Conservation (phyloP, 2,888 invertebrate genomes). For the Stenurella melanura region DNA sequence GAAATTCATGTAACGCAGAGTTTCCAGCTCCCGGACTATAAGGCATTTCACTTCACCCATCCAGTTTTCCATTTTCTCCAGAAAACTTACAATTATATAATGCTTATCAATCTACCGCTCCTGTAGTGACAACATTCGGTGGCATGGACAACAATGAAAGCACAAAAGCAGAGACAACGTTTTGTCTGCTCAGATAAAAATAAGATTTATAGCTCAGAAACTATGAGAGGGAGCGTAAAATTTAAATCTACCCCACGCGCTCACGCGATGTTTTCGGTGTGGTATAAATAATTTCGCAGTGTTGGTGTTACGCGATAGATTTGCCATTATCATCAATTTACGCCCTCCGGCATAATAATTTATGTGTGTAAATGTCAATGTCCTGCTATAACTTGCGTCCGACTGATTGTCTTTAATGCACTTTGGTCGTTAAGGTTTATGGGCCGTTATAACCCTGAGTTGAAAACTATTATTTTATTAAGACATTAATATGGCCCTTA, state of each 20-base stretch:
- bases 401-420: conserved; percentile 37
- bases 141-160: no score
- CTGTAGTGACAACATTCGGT: no score
- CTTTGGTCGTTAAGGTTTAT: conserved; percentile 40
- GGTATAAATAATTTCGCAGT: neutral
- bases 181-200: neutral
- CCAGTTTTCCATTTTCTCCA: no score
- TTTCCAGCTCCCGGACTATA: no score
- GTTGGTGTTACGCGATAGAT: conserved; percentile 1
- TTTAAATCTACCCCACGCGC: neutral
- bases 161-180: no score
- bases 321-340: conserved; percentile 30
- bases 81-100: no score
- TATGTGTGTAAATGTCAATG: conserved; percentile 33
- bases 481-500: conserved; percentile 18
- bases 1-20: no score
- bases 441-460: conserved; percentile 29
- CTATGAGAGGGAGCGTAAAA: neutral
- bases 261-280: neutral
- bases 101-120: no score
- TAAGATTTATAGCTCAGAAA: neutral
- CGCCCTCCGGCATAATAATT: conserved; percentile 23
- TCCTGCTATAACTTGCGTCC: conserved; percentile 14
- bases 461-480: conserved; percentile 27
- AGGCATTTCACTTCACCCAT: no score